Conservation (phyloP, 2,113 vertebrate species). For the Xiphophorus couchianus region DNA sequence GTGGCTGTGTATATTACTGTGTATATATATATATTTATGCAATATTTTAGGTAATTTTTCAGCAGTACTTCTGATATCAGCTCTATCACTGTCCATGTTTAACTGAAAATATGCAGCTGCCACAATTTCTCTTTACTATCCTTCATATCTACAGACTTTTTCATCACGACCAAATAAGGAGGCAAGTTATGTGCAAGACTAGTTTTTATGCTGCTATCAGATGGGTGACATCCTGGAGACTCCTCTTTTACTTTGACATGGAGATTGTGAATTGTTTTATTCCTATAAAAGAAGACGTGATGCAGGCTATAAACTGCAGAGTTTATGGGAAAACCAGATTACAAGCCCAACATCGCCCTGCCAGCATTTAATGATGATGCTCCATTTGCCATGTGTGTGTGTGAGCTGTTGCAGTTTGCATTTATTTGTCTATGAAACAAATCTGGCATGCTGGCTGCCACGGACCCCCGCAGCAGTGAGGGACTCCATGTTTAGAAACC, state of each 20-base stretch:
- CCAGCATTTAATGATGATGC: conserved; percentile 60
- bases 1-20: no score
- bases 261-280: conserved; percentile 24
- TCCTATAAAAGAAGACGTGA: conserved; percentile 43
- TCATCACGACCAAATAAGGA: background rate
- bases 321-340: conserved; percentile 62
- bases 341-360: conserved; percentile 47
- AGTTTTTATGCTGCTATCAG: background rate
- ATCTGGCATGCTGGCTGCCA: conserved; percentile 25
- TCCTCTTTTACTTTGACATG: conserved; percentile 21
- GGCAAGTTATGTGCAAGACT: background rate
- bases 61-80: background rate
- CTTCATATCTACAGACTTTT: background rate
- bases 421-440: conserved; percentile 61
- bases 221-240: conserved; percentile 21
- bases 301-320: conserved; percentile 55
- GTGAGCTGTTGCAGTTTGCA: conserved; percentile 44
- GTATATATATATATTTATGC: no score
- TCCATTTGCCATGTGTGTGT: conserved; percentile 45
- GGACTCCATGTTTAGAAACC: conserved; percentile 34
- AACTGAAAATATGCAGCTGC: conserved; percentile 5
- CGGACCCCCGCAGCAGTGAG: conserved; percentile 18
- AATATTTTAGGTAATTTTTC: background rate
- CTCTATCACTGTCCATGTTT: background rate
- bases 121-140: background rate